These are phyloP conservation scores for Formicarius rufipectus DNA, from an alignment of 2,113 vertebrate genomes.

Conservation along the genomic window DNA sequence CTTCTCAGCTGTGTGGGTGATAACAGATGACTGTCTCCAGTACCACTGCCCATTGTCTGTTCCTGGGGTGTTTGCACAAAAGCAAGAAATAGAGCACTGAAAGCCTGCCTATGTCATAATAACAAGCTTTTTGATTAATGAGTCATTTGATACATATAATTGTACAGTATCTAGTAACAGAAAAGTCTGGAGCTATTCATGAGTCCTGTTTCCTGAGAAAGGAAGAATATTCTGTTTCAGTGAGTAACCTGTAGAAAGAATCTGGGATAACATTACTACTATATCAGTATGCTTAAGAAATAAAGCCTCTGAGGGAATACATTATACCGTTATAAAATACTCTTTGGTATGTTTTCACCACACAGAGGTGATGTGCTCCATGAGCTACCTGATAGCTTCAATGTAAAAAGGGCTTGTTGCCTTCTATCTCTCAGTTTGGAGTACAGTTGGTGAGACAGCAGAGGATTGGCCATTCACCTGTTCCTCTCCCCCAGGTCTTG, in stretches of 20 bases:
- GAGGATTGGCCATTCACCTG: not conserved
- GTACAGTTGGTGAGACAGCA: not conserved
- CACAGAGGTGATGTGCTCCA: not conserved
- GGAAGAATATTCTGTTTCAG: constrained; percentile 68
- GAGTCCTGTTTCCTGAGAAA: constrained; percentile 60
- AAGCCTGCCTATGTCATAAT: not conserved
- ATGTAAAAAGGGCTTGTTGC: accelerated
- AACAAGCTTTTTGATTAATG: constrained; percentile 45
- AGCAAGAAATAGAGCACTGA: not conserved
- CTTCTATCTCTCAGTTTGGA: not conserved
- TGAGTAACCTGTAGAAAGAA: constrained; percentile 39
- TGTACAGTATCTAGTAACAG: constrained; percentile 70
- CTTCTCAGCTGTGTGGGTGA: not conserved
- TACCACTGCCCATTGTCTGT: not conserved
- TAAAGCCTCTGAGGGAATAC: constrained; percentile 11
- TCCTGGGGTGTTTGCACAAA: not conserved
- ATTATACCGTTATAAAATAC: constrained; percentile 15
- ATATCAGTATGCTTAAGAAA: constrained; percentile 28
- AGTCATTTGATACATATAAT: constrained; percentile 53
- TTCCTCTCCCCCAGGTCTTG: not conserved
- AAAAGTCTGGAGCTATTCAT: constrained; percentile 42
- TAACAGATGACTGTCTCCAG: not conserved
- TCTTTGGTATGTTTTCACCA: not conserved
- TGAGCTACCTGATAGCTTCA: not conserved
- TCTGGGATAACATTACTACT: constrained; percentile 61